A percentile compares a stretch with the other conserved stretches of the same genome.
Conservation (phyloP, 92 coral and sea anemone genomes). For the Zoanthus gigantus region DNA sequence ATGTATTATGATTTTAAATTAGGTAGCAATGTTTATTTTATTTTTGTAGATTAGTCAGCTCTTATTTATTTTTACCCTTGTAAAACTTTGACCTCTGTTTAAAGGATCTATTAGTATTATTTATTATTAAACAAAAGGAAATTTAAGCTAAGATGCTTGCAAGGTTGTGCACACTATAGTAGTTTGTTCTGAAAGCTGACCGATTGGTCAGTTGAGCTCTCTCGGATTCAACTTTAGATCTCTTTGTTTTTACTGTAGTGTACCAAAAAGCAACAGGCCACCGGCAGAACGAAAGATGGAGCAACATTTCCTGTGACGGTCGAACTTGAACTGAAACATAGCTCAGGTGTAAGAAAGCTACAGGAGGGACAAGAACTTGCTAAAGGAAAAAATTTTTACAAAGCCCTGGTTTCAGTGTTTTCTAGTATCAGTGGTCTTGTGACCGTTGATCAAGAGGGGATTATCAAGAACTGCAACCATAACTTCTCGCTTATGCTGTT, state of each 20-base stretch:
- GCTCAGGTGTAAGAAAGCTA: conserved; percentile 66
- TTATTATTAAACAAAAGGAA: no score
- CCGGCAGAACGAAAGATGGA: conserved; percentile 96
- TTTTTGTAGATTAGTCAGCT: no score
- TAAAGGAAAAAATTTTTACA: conserved; percentile 65
- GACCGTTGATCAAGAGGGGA: conserved; percentile 83
- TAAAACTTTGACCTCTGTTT: no score
- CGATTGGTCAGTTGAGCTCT: no score
- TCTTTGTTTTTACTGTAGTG: conserved; percentile 68
- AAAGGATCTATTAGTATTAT: no score
- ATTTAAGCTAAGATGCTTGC: no score
- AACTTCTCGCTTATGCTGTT: conserved; percentile 93
- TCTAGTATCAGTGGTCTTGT: conserved; percentile 95
- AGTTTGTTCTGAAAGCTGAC: no score
- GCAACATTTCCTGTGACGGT: conserved; percentile 92
- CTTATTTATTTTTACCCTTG: no score
- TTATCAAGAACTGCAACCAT: conserved; percentile 84
- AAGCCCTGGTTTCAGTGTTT: conserved; percentile 91
- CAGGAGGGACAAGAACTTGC: conserved; percentile 47
- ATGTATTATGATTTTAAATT: no score
- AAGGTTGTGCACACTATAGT: no score
- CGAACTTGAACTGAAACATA: conserved; percentile 71
- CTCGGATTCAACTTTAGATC: not conserved
- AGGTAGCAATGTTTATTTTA: no score
- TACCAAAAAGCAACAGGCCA: conserved; percentile 86